Conservation (phyloP, 2,888 invertebrate species). For the Tolmerus cingulatus region DNA sequence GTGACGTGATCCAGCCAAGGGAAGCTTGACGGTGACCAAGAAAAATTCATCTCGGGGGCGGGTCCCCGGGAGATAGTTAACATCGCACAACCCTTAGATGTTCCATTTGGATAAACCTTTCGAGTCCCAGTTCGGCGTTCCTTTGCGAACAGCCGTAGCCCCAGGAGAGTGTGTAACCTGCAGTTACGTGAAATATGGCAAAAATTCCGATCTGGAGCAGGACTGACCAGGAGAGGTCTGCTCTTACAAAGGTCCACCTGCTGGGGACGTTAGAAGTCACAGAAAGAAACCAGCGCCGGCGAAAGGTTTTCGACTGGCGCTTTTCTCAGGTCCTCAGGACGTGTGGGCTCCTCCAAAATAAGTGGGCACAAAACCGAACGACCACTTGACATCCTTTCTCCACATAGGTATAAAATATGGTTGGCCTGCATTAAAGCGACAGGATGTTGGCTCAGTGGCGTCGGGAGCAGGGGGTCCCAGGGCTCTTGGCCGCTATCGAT, state of each 20-base stretch:
- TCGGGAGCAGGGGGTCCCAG: too few relatives aligned
- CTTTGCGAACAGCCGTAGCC: background rate
- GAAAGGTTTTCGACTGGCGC: background rate
- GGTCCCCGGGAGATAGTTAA: slow-evolving; percentile 13
- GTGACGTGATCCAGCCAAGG: background rate
- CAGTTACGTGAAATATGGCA: background rate
- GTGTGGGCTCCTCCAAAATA: background rate
- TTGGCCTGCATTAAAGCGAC: background rate
- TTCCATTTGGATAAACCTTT: slow-evolving; percentile 11
- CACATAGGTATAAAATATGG: background rate
- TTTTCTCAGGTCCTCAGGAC: background rate
- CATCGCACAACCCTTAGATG: background rate
- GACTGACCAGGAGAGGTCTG: background rate
- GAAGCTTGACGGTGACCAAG: background rate
- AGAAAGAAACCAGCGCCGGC: background rate
- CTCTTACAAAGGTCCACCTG: slow-evolving; percentile 8
- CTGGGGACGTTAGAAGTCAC: background rate
- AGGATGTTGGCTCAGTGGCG: background rate
- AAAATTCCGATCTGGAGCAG: background rate
- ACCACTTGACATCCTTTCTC: slow-evolving; percentile 22
- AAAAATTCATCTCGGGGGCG: background rate
- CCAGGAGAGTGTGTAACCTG: background rate
- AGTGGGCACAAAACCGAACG: background rate
- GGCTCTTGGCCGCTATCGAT: background rate
- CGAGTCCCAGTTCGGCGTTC: background rate